phyloP scores from a whole-genome alignment of 2,888 invertebrate species.

The Agapostemon virescens region DNA sequence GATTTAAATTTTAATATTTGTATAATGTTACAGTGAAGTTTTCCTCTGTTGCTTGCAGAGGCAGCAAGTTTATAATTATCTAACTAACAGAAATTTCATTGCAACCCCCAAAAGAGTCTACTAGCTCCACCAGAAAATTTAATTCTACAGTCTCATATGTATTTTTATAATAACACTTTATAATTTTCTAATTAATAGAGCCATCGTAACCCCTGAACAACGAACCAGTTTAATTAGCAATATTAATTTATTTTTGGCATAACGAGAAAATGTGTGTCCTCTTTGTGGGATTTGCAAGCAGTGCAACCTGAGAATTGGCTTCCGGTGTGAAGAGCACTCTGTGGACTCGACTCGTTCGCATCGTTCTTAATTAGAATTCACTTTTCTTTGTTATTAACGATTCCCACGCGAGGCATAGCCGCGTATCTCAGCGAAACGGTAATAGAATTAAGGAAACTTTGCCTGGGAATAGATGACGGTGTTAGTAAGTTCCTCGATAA shows the following conservation, averaged over 20 bases:
- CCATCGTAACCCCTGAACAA: too few species aligned
- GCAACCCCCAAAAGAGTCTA: too few species aligned
- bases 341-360: neutral
- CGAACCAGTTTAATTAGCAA: too few species aligned
- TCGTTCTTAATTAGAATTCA: constrained; percentile 10
- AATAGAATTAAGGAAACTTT: constrained; percentile 38
- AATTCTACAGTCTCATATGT: too few species aligned
- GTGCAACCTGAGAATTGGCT: neutral
- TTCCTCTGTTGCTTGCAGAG: too few species aligned
- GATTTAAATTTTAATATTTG: too few species aligned
- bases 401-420: neutral
- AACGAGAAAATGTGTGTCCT: neutral
- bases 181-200: too few species aligned
- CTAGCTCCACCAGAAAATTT: too few species aligned
- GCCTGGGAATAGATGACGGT: constrained; percentile 29
- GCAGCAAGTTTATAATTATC: too few species aligned
- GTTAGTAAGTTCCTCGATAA: constrained; percentile 32
- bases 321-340: neutral
- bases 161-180: too few species aligned
- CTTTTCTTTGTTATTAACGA: constrained; percentile 11
- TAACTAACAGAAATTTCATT: too few species aligned
- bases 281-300: neutral
- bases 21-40: too few species aligned
- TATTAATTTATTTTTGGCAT: neutral
- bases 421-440: neutral